A percentile compares a stretch with the other conserved stretches of the same genome.
Evolutionary conservation across 2,113 vertebrate species (phyloP).

Genomic region (Isichthys henryi): DNA sequence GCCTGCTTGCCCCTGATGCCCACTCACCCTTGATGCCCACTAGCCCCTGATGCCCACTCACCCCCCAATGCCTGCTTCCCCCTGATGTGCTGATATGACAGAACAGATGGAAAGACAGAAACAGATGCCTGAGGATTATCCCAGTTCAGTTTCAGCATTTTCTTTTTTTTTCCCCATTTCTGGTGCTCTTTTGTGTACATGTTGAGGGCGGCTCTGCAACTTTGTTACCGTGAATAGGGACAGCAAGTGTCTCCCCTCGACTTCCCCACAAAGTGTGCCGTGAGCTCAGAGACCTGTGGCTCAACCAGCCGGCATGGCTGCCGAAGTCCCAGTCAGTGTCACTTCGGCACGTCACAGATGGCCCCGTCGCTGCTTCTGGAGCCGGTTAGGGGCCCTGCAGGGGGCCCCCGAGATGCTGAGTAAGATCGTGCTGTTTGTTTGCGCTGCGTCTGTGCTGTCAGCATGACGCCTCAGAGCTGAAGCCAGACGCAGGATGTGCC

Average conservation of each 20-base stretch:
- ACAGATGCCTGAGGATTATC: background rate
- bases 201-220: constrained; percentile 47
- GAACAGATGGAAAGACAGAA: background rate
- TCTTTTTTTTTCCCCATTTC: constrained; percentile 21
- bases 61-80: background rate
- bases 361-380: background rate
- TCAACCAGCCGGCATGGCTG: background rate
- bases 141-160: background rate
- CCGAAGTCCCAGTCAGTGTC: background rate
- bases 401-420: background rate
- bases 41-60: background rate
- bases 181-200: constrained; percentile 61
- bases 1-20: background rate
- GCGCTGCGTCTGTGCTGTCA: background rate
- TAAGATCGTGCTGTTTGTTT: constrained; percentile 1
- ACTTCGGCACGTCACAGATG: background rate
- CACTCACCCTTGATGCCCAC: background rate
- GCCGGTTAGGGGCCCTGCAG: background rate
- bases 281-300: background rate
- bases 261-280: background rate
- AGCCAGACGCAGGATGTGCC: background rate
- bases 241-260: constrained; percentile 15
- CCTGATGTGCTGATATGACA: background rate
- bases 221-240: constrained; percentile 48
- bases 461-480: background rate